Conservation (phyloP, 1,140 invertebrate species). For the Trichomalopsis sarcophagae region DNA sequence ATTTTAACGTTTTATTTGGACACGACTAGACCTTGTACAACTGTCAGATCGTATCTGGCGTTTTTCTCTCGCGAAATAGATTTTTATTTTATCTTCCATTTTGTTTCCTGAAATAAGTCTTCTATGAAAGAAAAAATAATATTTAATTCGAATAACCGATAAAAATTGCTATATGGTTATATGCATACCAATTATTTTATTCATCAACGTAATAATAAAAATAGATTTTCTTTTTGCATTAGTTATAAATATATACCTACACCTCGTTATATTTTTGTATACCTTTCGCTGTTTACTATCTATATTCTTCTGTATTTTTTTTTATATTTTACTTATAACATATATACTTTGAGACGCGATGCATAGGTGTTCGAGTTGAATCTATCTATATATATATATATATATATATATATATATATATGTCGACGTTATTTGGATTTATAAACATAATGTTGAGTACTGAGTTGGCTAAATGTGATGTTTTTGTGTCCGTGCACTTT, state of each 20-base stretch:
- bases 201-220: background rate
- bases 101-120: constrained; percentile 18
- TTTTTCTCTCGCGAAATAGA: no score
- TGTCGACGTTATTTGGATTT: constrained; percentile 13
- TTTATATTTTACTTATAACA: background rate
- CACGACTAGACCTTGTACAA: background rate
- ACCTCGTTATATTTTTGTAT: background rate
- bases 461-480: constrained; percentile 71
- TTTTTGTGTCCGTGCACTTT: constrained; percentile 75
- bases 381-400: background rate
- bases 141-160: background rate
- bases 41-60: background rate
- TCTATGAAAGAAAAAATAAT: constrained; percentile 20
- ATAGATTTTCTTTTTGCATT: background rate
- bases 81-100: background rate
- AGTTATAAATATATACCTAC: background rate
- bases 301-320: background rate
- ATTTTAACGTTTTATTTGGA: background rate
- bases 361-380: background rate
- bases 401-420: constrained; percentile 28
- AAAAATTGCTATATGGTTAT: background rate
- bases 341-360: background rate
- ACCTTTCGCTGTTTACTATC: background rate
- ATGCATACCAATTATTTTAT: background rate
- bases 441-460: constrained; percentile 57